Evolutionary conservation across 2,797 vertebrate species (phyloP), one percentile per base, ranked within the genome.

Genomic region (Danio kyathit): DNA sequence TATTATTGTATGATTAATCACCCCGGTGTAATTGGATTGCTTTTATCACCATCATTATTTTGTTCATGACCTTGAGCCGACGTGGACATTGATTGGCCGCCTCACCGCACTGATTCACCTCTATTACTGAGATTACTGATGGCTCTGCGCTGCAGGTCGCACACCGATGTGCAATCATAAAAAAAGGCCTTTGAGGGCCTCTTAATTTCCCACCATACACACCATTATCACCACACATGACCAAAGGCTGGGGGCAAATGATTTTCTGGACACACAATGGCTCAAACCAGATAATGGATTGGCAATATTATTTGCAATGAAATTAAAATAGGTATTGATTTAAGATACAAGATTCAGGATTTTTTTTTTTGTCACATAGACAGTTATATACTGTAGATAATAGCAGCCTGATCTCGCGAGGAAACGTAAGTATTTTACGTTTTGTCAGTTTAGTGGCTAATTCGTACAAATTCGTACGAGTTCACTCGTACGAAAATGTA

Each of bases 1-100:
- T 51, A 54, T 19, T 17, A 43, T 56, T 51, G 17, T 16, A 17
- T 70, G 78, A 80, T 84, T 74, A 82, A 80, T 86, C 69, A 74
- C 38, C 44, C 51, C 43, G 40, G 57, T 80, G 75, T 74, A 85
- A 92, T 89, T 75, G 59, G 56, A 78, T 81, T 85, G 88, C 88
- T 89, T 90, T 87, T 86, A 73, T 41, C 81, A 87, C 87, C 89
- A 80, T 89, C 87, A 82, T 92, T 57, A 90, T 92, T 91, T 85
- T 88, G 84, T 59, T 86, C 85, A 6, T 91, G 93, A 93, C 92
- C 92, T 94, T 93, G 92, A 90, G 88, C 87, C 84, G 87, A 84
- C 65, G 82, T 86, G 88, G 87, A 87, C 89, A 92, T 93, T 89
- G 88, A 94, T 92, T 88, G 88, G 61, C 14, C 29, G 63, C 82